These are phyloP conservation scores for Hoplias malabaricus DNA, from an alignment of 2,113 vertebrate genomes.

Conservation along the genomic window DNA sequence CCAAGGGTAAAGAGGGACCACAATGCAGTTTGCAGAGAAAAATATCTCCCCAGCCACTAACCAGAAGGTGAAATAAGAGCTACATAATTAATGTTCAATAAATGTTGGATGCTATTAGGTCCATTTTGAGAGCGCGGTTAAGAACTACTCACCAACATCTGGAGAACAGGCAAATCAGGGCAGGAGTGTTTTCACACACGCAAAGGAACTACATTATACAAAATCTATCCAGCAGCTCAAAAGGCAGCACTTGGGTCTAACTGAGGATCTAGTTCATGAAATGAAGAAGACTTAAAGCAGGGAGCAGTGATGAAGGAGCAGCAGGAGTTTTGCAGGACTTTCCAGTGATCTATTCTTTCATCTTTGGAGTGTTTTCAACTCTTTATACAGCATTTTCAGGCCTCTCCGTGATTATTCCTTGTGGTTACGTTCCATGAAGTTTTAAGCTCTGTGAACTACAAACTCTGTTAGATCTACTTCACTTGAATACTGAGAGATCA, in stretches of 20 bases:
- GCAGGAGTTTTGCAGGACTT: slow-evolving; percentile 24
- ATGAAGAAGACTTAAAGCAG: slow-evolving; percentile 40
- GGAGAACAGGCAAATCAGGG: background rate
- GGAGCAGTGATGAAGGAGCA: slow-evolving; percentile 37
- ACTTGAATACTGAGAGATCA: slow-evolving; percentile 33
- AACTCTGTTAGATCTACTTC: background rate
- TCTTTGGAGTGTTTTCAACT: slow-evolving; percentile 30
- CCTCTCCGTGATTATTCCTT: background rate
- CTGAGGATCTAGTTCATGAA: slow-evolving; percentile 36
- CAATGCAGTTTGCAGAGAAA: background rate
- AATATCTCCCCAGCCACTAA: background rate
- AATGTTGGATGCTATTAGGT: slow-evolving; percentile 18
- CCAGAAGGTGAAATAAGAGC: slow-evolving; percentile 16
- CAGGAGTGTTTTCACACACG: slow-evolving; percentile 31
- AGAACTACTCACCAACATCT: slow-evolving; percentile 36
- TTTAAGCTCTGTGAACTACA: background rate
- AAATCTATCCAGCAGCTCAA: slow-evolving; percentile 44
- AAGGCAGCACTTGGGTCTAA: slow-evolving; percentile 51
- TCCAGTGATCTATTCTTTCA: background rate
- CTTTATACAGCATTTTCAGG: background rate
- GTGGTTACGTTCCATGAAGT: background rate
- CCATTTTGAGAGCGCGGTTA: slow-evolving; percentile 41
- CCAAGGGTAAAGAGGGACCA: background rate
- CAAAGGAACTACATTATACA: slow-evolving; percentile 25
- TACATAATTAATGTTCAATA: background rate